Evolutionary conservation across 2,113 vertebrate species (phyloP), one percentile per base, ranked within the genome.

Genomic region (Etheostoma spectabile): DNA sequence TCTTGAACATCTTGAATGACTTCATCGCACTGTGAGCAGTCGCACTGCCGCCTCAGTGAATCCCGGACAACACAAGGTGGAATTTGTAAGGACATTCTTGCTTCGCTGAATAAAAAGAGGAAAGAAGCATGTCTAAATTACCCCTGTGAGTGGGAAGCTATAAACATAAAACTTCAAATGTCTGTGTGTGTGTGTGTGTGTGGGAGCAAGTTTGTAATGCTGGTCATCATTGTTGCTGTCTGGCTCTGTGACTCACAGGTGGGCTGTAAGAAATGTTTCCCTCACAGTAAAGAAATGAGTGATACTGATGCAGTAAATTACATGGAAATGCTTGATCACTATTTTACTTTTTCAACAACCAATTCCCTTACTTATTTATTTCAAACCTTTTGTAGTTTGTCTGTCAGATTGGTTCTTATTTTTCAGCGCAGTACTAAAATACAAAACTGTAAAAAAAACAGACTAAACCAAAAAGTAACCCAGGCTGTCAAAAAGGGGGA

Each of bases 231-330:
- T 84, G 83, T 63, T 86, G 49, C 56, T 64, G 74, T 89, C 66
- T 77, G 61, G 18, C 71, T 74, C 21, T 56, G 59, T 81, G 83
- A 82, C 45, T 86, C 63, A 83, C 19, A 57, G 65, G 48, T 48
- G 30, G 65, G 57, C 19, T 48, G 55, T 45, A 45, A 64, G 38
- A 61, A 77, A 69, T 55, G 53, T 63, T 64, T 65, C n/a, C 30
- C 6, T 77, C 60, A 62, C n/a, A 64, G 49, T 61, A 42, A 42
- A 19, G 5, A 27, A 75, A n/a, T 68, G 30, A 72, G 5, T 72
- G 13, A 60, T 38, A 59, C 12, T 14, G 22, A 35, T 8, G 57
- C 2, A 18, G 19, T 14, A 24, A 16, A 59, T 24, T 21, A 42
- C 35, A 30, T 22, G 8, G 18, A 73, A n/a, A 67, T 53, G 22